Conservation (phyloP, 2,797 vertebrate genomes). For the Ataeniobius toweri region DNA sequence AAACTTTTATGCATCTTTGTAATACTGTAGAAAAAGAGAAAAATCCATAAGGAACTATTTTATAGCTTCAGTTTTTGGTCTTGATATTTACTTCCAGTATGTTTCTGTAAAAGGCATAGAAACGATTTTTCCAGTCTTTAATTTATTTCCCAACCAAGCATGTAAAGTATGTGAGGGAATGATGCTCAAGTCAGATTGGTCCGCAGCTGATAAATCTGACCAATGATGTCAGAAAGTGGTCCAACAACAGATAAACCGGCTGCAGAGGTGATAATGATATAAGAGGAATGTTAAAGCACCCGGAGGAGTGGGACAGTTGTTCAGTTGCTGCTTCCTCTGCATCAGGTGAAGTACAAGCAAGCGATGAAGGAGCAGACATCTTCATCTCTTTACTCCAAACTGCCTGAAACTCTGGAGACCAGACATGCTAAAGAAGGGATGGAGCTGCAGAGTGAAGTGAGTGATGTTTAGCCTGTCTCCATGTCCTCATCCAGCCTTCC, state of each 20-base stretch:
- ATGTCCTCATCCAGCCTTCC: neutral
- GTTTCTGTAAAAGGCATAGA: accelerated
- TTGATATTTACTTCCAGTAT: too few species aligned
- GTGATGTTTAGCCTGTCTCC: neutral
- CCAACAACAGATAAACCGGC: neutral
- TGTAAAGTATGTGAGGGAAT: neutral
- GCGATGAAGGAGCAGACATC: constrained; percentile 79
- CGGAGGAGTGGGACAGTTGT: neutral
- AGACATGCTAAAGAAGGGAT: constrained; percentile 83
- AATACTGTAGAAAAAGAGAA: too few species aligned
- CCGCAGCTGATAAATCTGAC: constrained; percentile 8
- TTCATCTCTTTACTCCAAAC: constrained; percentile 85
- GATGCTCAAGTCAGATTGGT: constrained; percentile 20
- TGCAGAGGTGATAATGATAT: neutral
- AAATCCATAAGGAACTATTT: neutral
- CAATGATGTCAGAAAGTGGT: constrained; percentile 25
- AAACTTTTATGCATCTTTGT: too few species aligned
- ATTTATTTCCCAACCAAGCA: neutral
- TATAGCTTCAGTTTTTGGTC: neutral
- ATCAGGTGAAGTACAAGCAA: constrained; percentile 88
- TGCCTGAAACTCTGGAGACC: constrained; percentile 90
- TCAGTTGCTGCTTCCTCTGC: constrained; percentile 19
- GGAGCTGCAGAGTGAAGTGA: constrained; percentile 88
- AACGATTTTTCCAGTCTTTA: accelerated
- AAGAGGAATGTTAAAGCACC: neutral